Evolutionary conservation across 1,140 invertebrate genomes (phyloP).

Genomic region (Polypedilum vanderplanki): DNA sequence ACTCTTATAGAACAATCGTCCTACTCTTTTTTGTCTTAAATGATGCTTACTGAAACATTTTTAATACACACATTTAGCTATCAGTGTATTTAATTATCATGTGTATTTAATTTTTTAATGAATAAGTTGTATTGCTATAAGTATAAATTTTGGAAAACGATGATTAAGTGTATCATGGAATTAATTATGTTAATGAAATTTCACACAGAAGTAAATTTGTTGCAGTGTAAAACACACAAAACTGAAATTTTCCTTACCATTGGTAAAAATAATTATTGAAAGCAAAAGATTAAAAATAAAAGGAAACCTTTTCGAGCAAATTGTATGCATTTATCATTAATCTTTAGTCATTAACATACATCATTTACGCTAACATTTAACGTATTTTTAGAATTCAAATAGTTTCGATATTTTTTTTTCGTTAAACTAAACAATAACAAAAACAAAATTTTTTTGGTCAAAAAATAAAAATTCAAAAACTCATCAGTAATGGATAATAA

Average conservation of each 20-base stretch:
- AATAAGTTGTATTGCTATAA: background rate
- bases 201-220: conserved; percentile 1
- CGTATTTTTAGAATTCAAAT: too few relatives aligned
- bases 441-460: too few relatives aligned
- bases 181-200: conserved; percentile 2
- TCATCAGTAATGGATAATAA: background rate
- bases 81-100: background rate
- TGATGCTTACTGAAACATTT: background rate
- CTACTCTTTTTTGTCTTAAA: too few relatives aligned
- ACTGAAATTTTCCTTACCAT: background rate
- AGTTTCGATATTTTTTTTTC: too few relatives aligned
- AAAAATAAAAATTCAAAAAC: too few relatives aligned
- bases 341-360: too few relatives aligned
- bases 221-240: conserved; percentile 27
- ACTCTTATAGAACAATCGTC: too few relatives aligned
- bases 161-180: background rate
- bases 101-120: conserved; percentile 2
- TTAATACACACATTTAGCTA: background rate
- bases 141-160: background rate
- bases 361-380: too few relatives aligned
- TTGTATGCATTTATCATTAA: too few relatives aligned
- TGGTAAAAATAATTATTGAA: background rate
- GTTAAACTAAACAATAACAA: too few relatives aligned
- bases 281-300: conserved; percentile 7
- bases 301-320: background rate